Evolutionary conservation across 2,797 vertebrate species (phyloP), one percentile per base, ranked within the genome.

Genomic region (Hyperoplus immaculatus): DNA sequence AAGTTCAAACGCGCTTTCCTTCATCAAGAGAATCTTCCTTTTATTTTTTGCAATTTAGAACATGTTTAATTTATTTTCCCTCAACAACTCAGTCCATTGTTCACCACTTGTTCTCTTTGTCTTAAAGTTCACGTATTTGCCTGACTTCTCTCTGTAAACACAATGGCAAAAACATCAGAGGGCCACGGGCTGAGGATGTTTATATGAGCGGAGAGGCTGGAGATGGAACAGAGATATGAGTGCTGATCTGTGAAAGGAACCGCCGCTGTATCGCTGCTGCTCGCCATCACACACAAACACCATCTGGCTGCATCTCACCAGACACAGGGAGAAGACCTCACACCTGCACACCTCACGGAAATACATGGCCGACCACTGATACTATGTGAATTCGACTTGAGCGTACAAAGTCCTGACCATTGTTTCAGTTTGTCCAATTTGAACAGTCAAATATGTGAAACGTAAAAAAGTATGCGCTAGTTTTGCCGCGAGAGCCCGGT

Each of bases 151-250:
- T 85, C 88, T 93, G 92, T 94, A 93, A 94, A 94, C 90, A 94
- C 89, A 91, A 91, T 88, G 90, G 92, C 78, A 18, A 82, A 89
- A 87, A 94, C 93, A 93, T 93, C 94, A 94, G 90, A 94, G 91
- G 88, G 80, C 87, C 67, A 57, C 69, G 83, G 78, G 85, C 88
- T 86, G 74, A 90, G 90, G 91, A 93, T 94, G 94, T 94, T 94
- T 94, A 94, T 83, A 90, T 67, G 91, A 93, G 87, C 87, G 3
- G 78, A 90, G 92, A 88, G 90, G 81, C 87, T 92, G 89, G 92
- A 94, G 92, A 93, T 92, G 91, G 90, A 94, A 91, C 89, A 85
- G 88, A 94, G 93, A 94, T 94, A 94, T 69, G 85, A 91, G 92
- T 78, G 83, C 88, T 92, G 89, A 93, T 94, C 90, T 93, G 90